Conservation (phyloP, 2,113 vertebrate genomes). For the Ceratotherium simum region DNA sequence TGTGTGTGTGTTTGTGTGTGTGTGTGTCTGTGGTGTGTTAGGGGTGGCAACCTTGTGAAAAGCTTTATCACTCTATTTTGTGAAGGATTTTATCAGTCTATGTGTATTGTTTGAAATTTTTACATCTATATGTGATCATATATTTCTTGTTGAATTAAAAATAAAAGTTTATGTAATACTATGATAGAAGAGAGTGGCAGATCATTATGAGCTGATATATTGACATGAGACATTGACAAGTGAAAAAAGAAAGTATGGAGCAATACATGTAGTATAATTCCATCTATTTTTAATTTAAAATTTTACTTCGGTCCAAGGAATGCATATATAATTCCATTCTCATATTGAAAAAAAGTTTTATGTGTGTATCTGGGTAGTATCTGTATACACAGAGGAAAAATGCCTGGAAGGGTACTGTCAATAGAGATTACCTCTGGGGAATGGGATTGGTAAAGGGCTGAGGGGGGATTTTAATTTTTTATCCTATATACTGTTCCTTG, state of each 20-base stretch:
- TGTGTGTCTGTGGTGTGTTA: not conserved
- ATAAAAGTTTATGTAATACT: not conserved
- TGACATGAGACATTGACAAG: not conserved
- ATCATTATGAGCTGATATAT: not conserved
- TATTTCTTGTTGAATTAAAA: slow-evolving; percentile 40
- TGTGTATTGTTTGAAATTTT: not conserved
- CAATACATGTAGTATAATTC: not conserved
- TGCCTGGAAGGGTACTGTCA: not conserved
- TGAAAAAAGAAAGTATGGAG: not conserved
- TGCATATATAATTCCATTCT: not conserved
- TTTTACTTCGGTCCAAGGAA: not conserved
- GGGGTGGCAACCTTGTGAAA: not conserved
- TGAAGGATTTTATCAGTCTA: slow-evolving; percentile 18
- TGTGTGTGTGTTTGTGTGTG: not conserved
- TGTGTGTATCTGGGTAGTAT: not conserved
- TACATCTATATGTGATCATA: not conserved
- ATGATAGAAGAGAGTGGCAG: not conserved
- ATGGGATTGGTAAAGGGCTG: not conserved
- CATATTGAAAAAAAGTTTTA: not conserved
- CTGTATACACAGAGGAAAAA: not conserved
- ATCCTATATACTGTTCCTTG: not conserved
- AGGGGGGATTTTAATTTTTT: not conserved
- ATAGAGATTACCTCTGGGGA: not conserved
- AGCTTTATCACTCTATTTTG: slow-evolving; percentile 25
- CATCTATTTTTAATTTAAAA: not conserved